Base-by-base conservation (phyloP, 2,888 invertebrate species). In the Meandrusa payeni region DNA sequence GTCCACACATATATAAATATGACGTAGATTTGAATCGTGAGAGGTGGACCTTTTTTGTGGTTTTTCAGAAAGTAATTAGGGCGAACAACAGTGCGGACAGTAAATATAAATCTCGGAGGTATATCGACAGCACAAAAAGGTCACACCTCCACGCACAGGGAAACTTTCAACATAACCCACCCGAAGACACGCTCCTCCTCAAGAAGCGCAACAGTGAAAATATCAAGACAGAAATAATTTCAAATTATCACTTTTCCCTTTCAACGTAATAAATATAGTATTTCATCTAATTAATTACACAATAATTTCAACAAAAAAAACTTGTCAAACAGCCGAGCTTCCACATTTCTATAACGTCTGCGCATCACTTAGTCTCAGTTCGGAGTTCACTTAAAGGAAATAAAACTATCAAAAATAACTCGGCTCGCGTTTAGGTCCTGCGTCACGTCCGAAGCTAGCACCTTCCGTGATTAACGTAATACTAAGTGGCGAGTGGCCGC, bases 341-440 rank as follows among this genome's bases (percentile, higher is more conserved):
- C 57, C 69, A 72, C 64, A 76, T 74, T 67, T 75, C 77, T 69
- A 76, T 70, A 82, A 79, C 68, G 76, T 80, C 81, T 76, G 81
- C 76, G 76, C 80, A 79, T 83, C 85, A 81, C 82, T 81, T 75
- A 73, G 76, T 79, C 72, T 75, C 79, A 62, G 80, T 74, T 76
- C 75, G 76, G 78, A 79, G 78, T 81, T 80, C 85, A 82, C 86
- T 79, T 82, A 81, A 86, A 85, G 73, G 73, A 76, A 86, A 85
- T 81, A 85, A 85, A 86, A 82, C 80, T 87, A 87, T 86, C 86
- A 86, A 87, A 87, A 87, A 87, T 86, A 87, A 87, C 78, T 83
- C 82, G 85, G 81, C 76, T 81, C 85, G 85, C 86, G 73, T 76
- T 62, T 64, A 72, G 76, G 85, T 85, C 83, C 85, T 79, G 81